Base-by-base conservation (phyloP, 2,113 vertebrate species). In the Grammomys dolichurus region DNA sequence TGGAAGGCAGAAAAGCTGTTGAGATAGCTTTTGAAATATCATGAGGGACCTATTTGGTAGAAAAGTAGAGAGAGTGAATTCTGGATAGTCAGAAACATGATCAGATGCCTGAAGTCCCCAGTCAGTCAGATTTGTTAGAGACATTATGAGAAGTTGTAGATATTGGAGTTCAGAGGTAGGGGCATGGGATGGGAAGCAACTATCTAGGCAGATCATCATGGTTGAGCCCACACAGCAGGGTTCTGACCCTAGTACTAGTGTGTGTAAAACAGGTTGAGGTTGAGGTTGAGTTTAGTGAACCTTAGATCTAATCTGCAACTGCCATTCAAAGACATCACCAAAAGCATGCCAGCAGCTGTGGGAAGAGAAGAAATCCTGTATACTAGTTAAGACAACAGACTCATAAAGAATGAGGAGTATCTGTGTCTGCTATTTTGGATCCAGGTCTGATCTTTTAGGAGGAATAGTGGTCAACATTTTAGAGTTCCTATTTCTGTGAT, bases 11-110 rank as follows among this genome's bases (percentile, higher is more conserved):
- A 77, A 46, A 48, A 86, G 10, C 24, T 58, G 20, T 73, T 75
- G 56, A 87, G 9, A 58, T 46, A 69, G 67, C 26, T n/a, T 89
- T 58, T 94, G 46, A 96, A 87, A 92, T 67, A 51, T 93, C 8
- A 58, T 24, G 31, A 80, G 76, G 12, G 28, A 43, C 7, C 76
- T 72, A 69, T 54, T 36, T 67, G 19, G 22, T 43, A 60, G 16
- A 65, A 26, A 95, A 95, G 22, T 14, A 51, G 24, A 54, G 13
- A 93, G 86, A 20, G 22, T 73, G 8, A 24, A 56, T 89, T 54
- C 11, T 85, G 31, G 28, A 70, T 4, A 75, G 24, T 7, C 20
- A 54, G 31, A 90, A 65, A 77, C 3, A 36, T 24, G 24, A 19
- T 8, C 78, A 73, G 28, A 28, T 31, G 4, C 33, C 63, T 24